phyloP scores from a whole-genome alignment of 2,113 vertebrate genomes.

The Pachycephala philippinensis region DNA sequence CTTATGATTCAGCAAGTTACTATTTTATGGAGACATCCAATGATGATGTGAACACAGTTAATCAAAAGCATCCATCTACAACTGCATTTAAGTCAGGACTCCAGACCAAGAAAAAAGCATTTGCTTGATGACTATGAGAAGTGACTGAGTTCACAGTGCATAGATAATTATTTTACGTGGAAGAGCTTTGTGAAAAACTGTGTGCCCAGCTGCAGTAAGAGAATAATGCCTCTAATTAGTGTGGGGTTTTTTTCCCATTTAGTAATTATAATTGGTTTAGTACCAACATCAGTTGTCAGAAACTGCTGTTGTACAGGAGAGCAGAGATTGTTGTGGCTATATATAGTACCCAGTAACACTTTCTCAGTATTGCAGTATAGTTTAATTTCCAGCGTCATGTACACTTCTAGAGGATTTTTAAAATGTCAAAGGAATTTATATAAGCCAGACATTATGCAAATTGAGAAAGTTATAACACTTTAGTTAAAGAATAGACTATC shows the following conservation, averaged over 20 bases:
- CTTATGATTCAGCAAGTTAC: neutral
- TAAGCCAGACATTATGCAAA: neutral
- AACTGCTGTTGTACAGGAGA: neutral
- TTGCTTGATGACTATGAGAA: neutral
- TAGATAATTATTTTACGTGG: neutral
- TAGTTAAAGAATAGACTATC: neutral
- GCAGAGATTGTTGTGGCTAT: neutral
- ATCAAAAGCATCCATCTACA: neutral
- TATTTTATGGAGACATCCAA: neutral
- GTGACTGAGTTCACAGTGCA: neutral
- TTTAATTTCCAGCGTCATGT: neutral
- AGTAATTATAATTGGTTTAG: neutral
- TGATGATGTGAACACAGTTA: neutral
- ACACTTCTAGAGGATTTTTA: neutral
- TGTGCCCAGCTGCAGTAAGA: neutral
- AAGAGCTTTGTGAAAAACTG: neutral
- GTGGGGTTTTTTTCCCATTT: accelerated
- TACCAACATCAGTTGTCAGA: neutral
- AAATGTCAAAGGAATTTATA: neutral
- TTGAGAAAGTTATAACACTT: neutral
- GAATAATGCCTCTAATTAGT: neutral
- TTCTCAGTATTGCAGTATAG: neutral
- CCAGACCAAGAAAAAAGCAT: neutral
- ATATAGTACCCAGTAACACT: neutral
- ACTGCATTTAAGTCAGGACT: neutral